phyloP scores from a whole-genome alignment of 2,113 vertebrate species.

The Oceanodroma tethys region DNA sequence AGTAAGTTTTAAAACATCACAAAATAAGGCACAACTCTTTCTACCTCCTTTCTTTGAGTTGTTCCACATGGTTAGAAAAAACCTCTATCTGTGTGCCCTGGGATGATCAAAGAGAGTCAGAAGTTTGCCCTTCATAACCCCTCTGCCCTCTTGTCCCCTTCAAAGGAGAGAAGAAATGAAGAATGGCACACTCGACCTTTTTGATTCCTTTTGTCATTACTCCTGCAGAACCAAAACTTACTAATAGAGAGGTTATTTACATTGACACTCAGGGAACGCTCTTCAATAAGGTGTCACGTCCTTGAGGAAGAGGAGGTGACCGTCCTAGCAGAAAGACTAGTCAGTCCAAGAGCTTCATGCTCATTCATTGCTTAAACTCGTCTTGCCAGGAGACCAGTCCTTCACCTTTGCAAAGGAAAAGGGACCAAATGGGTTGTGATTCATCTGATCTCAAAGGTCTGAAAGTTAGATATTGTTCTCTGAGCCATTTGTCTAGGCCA shows the following conservation, averaged over 20 bases:
- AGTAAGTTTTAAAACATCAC: neutral
- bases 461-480: neutral
- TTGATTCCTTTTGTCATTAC: neutral
- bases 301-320: fast-evolving
- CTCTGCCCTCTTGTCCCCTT: neutral
- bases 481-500: neutral
- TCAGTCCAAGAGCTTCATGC: neutral
- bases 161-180: neutral
- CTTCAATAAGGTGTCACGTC: neutral
- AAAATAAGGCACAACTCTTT: neutral
- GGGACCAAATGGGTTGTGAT: neutral
- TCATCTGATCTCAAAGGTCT: neutral
- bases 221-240: neutral
- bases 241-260: neutral
- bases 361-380: neutral
- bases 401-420: neutral
- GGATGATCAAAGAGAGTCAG: neutral
- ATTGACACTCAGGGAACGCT: neutral
- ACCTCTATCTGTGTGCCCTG: too few species aligned
- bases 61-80: neutral
- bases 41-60: neutral
- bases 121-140: neutral
- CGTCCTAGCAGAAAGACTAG: too few species aligned
- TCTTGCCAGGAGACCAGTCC: neutral
- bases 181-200: neutral